A percentile compares a stretch with the other conserved stretches of the same genome.
phyloP scores from a whole-genome alignment of 2,113 vertebrate genomes.

The Tylochromis polylepis region DNA sequence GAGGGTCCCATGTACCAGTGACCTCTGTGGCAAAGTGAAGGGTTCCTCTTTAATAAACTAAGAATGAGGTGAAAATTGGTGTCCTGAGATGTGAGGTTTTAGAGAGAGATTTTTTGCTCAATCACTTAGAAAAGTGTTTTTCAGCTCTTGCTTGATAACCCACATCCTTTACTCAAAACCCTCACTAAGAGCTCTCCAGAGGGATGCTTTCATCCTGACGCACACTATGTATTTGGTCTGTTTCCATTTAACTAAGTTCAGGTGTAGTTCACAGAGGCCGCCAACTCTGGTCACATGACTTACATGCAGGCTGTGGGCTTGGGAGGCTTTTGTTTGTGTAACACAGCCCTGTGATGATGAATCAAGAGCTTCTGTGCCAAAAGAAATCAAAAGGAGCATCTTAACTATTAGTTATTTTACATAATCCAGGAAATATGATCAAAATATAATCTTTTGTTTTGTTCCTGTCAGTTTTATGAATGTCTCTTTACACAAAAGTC shows the following conservation, averaged over 20 bases:
- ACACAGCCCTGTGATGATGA: conserved; percentile 44
- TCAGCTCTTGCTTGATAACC: conserved; percentile 46
- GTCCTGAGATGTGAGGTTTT: neutral
- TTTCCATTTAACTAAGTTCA: conserved; percentile 75
- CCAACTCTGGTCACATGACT: conserved; percentile 57
- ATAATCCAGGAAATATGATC: conserved; percentile 14
- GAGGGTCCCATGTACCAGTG: neutral
- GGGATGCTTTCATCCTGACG: conserved; percentile 72
- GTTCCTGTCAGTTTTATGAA: conserved; percentile 38
- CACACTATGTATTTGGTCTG: conserved; percentile 70
- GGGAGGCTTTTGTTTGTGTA: conserved; percentile 53
- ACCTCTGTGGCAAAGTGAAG: neutral
- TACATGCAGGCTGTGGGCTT: conserved; percentile 23
- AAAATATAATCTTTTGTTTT: conserved; percentile 17
- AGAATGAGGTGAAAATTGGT: neutral
- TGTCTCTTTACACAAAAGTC: conserved; percentile 13
- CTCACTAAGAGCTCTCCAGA: conserved; percentile 54
- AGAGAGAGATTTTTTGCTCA: conserved; percentile 6
- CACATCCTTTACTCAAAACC: conserved; percentile 53
- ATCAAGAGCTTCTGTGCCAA: conserved; percentile 32
- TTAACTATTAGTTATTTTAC: conserved; percentile 24
- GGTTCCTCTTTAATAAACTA: neutral
- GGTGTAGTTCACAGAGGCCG: conserved; percentile 70
- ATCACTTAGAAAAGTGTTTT: conserved; percentile 19
- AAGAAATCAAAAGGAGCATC: neutral